Conservation (phyloP, 2,113 vertebrate species). For the Mastomys natalensis region DNA sequence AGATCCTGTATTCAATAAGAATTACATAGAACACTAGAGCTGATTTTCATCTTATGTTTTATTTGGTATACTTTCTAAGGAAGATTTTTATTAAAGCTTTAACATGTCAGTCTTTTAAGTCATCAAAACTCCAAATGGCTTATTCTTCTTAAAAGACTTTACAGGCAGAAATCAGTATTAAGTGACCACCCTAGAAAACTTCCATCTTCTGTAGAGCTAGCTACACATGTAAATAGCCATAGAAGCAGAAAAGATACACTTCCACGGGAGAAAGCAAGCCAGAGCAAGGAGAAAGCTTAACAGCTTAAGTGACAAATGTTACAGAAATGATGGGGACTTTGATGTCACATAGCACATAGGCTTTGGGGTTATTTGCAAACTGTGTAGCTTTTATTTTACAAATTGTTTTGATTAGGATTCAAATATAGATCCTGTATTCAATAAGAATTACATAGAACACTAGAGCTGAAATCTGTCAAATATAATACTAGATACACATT, state of each 20-base stretch:
- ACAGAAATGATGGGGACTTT: not conserved
- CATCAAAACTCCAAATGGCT: too few relatives aligned
- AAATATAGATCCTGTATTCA: too few relatives aligned
- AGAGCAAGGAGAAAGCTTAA: not conserved
- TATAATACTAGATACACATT: not conserved
- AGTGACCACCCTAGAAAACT: not conserved
- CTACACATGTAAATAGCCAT: not conserved
- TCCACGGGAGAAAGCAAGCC: not conserved
- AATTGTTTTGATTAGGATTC: too few relatives aligned
- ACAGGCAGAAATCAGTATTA: not conserved
- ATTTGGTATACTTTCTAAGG: not conserved
- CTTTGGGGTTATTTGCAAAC: not conserved
- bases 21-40: not conserved
- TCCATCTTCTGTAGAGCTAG: not conserved
- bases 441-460: too few relatives aligned
- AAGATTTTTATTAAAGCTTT: not conserved
- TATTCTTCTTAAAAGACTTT: too few relatives aligned
- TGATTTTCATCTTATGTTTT: conserved; percentile 22
- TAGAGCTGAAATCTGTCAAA: not conserved
- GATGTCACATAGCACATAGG: not conserved
- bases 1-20: not conserved
- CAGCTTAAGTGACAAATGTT: not conserved
- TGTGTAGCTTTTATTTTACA: not conserved
- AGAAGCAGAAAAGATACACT: not conserved
- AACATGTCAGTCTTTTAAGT: not conserved